phyloP scores from a whole-genome alignment of 2,797 vertebrate species.

The Pampus argenteus region DNA sequence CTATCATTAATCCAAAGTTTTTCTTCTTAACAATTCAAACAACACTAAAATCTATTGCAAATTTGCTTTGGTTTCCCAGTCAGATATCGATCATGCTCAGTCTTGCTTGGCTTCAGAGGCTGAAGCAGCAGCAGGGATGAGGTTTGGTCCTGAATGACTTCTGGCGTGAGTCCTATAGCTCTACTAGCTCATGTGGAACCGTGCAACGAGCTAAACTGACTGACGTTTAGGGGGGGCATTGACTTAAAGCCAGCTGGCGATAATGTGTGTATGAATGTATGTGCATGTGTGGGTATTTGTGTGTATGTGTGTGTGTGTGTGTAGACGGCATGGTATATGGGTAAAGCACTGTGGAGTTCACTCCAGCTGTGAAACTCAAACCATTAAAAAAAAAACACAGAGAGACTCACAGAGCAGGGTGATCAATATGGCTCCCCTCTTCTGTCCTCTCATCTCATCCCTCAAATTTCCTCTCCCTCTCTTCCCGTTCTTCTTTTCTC shows the following conservation, averaged over 20 bases:
- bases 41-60: background rate
- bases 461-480: constrained; percentile 40
- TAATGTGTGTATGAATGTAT: constrained; percentile 2
- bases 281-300: background rate
- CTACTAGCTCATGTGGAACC: constrained; percentile 36
- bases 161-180: constrained; percentile 18
- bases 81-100: constrained; percentile 17
- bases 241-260: constrained; percentile 40
- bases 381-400: constrained; percentile 69
- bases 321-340: constrained; percentile 22
- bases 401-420: constrained; percentile 57
- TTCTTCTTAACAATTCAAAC: background rate
- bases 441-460: constrained; percentile 43
- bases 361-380: constrained; percentile 69
- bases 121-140: constrained; percentile 11
- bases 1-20: constrained; percentile 1
- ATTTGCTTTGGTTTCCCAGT: constrained; percentile 17
- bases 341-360: constrained; percentile 42
- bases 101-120: constrained; percentile 17
- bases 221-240: constrained; percentile 26
- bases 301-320: constrained; percentile 12
- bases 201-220: constrained; percentile 47
- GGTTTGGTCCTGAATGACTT: constrained; percentile 8
- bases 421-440: constrained; percentile 62
- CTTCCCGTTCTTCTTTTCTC: background rate